Percentiles rank a stretch among this genome's conserved stretches.
Evolutionary conservation across 2,888 invertebrate genomes (phyloP).

Genomic region (Merodon equestris): DNA sequence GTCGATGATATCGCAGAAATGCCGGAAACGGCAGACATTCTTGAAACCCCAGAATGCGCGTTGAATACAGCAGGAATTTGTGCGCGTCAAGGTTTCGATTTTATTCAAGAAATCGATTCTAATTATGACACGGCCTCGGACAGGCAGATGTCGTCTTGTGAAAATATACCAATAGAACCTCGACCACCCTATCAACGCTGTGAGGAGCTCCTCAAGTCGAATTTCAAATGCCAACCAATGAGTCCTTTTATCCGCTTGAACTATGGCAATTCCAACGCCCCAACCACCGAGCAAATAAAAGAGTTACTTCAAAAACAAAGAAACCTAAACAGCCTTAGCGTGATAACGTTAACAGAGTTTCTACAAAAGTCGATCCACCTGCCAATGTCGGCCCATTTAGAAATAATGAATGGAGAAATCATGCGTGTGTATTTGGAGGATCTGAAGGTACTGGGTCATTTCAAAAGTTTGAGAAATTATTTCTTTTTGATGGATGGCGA

Average conservation of each 20-base stretch:
- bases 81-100: conserved; percentile 72
- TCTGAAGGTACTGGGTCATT: conserved; percentile 82
- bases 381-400: conserved; percentile 84
- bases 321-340: conserved; percentile 71
- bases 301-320: conserved; percentile 62
- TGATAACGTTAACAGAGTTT: conserved; percentile 80
- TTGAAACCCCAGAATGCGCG: conserved; percentile 72
- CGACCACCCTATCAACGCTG: conserved; percentile 71
- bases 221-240: conserved; percentile 71
- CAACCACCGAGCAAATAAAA: conserved; percentile 45
- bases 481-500: conserved; percentile 90
- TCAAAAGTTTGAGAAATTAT: conserved; percentile 86
- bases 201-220: conserved; percentile 70
- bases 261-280: conserved; percentile 41
- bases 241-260: conserved; percentile 71
- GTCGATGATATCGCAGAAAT: conserved; percentile 36
- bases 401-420: conserved; percentile 86
- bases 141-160: conserved; percentile 24
- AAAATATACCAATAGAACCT: conserved; percentile 8
- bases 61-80: conserved; percentile 73
- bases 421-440: conserved; percentile 85
- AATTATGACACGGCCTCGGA: conserved; percentile 38
- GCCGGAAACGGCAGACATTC: conserved; percentile 49
- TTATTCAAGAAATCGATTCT: conserved; percentile 46
- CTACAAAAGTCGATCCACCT: conserved; percentile 84